Evolutionary conservation across 1,140 invertebrate genomes (phyloP), one percentile per base, ranked within the genome.

Genomic region (Pachyrhynchus sulphureomaculatus): DNA sequence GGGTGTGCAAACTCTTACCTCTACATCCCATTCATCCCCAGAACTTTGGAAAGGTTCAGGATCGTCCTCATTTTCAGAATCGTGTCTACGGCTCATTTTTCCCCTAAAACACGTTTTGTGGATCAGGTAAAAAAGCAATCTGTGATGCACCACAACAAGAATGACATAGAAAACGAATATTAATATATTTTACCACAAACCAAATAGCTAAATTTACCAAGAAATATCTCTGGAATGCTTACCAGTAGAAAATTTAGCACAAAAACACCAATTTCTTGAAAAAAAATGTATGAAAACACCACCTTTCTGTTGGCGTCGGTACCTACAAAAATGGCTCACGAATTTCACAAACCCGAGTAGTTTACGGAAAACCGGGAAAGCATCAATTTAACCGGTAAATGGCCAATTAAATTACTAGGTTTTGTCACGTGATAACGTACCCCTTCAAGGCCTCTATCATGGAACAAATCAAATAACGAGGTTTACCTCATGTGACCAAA

Each of bases 51-150:
- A 75, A 24, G 69, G 66, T 21, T 71, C 66, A 13, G 73, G 71
- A 58, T 75, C 73, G 39, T 75, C 73, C 58, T 75, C 72, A 44
- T 70, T 70, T 59, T 74, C 72, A 0, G 72, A 73, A 44, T 55
- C 65, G 57, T 71, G 60, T 49, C 52, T 34, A 3, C 52, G 62
- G 24, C 58, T 67, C 53, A 62, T 66, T 29, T 65, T 67, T 20
- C n/a, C 24, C 24, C 49, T 47, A 37, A 58, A 44, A 34, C 23
- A 29, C 26, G 26, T 29, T 26, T 29, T 29, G 26, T 29, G 6
- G 26, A 29, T 29, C 26, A 29, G 8, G 26, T 10, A 29, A 29
- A 29, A 29, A 29, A 6, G 26, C 2, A n/a, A 29, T 2, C 26
- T 10, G 26, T 10, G 26, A 9, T 29, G 26, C 26, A 29, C 12